Evolutionary conservation across 1,140 invertebrate genomes (phyloP).

Genomic region (Panulirus ornatus): DNA sequence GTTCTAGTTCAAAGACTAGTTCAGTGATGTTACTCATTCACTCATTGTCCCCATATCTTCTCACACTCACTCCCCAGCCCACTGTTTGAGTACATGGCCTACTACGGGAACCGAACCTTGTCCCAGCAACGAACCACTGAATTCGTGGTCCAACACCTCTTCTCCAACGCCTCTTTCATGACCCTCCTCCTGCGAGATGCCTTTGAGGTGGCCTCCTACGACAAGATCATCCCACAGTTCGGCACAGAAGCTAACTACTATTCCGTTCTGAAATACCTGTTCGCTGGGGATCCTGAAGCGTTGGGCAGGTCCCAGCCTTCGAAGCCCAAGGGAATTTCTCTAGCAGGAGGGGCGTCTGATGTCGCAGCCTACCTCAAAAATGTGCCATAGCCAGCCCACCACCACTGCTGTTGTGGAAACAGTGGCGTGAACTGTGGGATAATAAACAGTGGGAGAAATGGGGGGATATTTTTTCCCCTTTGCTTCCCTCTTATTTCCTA

Average conservation of each 20-base stretch:
- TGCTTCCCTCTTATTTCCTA: too few relatives aligned
- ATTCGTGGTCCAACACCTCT: constrained; percentile 54
- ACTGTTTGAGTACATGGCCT: constrained; percentile 73
- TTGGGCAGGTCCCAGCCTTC: background rate
- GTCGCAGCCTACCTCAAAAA: background rate
- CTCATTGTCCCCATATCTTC: background rate
- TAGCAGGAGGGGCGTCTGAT: constrained; percentile 10
- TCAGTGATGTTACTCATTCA: background rate
- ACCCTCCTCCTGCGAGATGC: constrained; percentile 38
- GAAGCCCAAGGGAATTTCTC: background rate
- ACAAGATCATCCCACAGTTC: constrained; percentile 75
- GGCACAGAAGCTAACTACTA: constrained; percentile 65
- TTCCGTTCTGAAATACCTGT: constrained; percentile 62
- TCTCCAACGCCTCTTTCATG: constrained; percentile 71
- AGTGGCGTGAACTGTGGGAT: too few relatives aligned
- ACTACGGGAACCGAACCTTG: constrained; percentile 72
- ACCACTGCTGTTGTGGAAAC: too few relatives aligned
- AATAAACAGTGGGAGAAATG: too few relatives aligned
- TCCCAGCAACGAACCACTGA: constrained; percentile 69
- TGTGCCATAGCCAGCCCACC: constrained; percentile 50
- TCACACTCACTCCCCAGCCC: constrained; percentile 51
- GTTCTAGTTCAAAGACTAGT: too few relatives aligned
- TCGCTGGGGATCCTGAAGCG: constrained; percentile 8
- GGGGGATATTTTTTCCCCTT: too few relatives aligned
- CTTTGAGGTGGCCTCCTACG: constrained; percentile 72